Base-by-base conservation (phyloP, 2,888 invertebrate species). In the Eupithecia abbreviata region DNA sequence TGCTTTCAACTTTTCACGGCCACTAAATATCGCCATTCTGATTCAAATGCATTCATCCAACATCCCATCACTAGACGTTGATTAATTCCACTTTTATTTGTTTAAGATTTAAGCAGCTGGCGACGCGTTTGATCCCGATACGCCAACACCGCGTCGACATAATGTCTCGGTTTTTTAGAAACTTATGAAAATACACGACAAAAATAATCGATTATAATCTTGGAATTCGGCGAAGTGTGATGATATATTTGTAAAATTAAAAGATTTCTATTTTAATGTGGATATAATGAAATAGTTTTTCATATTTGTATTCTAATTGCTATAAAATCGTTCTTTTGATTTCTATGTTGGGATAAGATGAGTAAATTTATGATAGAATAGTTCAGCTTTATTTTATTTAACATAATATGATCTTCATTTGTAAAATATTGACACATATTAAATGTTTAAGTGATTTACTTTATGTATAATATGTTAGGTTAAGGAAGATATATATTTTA, bases 11-110 rank as follows among this genome's bases (percentile, higher is more conserved):
- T 62, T 62, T 62, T 62, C 12, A 18, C 18, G 2, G 30, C 42
- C 10, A 45, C 18, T 45, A n/a, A 43, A 45, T 45, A 30, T 30
- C 4, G 10, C 4, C n/a, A 45, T 69, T 47, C 10, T 18, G 47
- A 68, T 68, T 18, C 30, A 18, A 69, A 45, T 42, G 45, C 30
- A 49, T 47, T n/a, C 13, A 65, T 45, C 10, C 0, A 30, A 47
- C 72, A 76, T 84, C 87, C 84, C 92, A 91, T 89, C 92, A 90
- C 93, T 92, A 91, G 83, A 84, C 83, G 88, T 92, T 94, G 94
- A 94, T 94, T 93, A 93, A 94, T 94, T 89, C 89, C 86, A 90
- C 89, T 94, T 94, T 93, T 93, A 94, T 94, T 94, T 93, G 93
- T 93, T 88, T 90, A 90, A 91, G 91, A 91, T 90, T 91, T 88